phyloP scores from a whole-genome alignment of 2,888 invertebrate genomes.

The Steinernema hermaphroditum region DNA sequence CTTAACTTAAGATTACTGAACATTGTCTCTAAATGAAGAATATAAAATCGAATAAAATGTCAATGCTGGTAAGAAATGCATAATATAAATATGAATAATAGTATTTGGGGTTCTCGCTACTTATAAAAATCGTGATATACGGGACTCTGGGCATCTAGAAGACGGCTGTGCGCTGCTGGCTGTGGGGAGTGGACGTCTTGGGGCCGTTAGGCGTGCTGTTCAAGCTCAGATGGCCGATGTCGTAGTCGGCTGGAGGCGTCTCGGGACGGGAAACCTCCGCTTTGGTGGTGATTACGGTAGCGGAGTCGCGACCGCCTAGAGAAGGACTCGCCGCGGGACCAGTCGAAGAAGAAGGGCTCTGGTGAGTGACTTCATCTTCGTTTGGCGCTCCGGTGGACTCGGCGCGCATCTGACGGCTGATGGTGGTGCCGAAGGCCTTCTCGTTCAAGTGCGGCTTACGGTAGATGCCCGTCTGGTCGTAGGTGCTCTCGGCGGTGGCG shows the following conservation, averaged over 20 bases:
- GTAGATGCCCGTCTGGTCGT: slow-evolving; percentile 62
- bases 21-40: not conserved
- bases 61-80: not conserved
- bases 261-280: slow-evolving; percentile 52
- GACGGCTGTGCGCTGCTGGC: slow-evolving; percentile 19
- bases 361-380: slow-evolving; percentile 31
- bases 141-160: slow-evolving; percentile 2
- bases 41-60: not conserved
- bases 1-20: not conserved
- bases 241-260: slow-evolving; percentile 64
- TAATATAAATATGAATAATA: not conserved
- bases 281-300: slow-evolving; percentile 28
- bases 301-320: slow-evolving; percentile 3
- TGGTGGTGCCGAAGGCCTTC: slow-evolving; percentile 54
- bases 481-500: slow-evolving; percentile 51
- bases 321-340: not conserved
- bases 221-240: slow-evolving; percentile 34
- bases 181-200: slow-evolving; percentile 6
- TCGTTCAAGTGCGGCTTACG: slow-evolving; percentile 58
- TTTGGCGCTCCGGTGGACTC: slow-evolving; percentile 44
- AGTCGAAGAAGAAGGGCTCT: slow-evolving; percentile 31
- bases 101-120: not conserved
- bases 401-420: slow-evolving; percentile 45
- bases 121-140: not conserved
- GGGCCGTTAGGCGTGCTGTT: slow-evolving; percentile 17